Base-by-base conservation (phyloP, 2,797 vertebrate genomes). In the Enoplosus armatus region DNA sequence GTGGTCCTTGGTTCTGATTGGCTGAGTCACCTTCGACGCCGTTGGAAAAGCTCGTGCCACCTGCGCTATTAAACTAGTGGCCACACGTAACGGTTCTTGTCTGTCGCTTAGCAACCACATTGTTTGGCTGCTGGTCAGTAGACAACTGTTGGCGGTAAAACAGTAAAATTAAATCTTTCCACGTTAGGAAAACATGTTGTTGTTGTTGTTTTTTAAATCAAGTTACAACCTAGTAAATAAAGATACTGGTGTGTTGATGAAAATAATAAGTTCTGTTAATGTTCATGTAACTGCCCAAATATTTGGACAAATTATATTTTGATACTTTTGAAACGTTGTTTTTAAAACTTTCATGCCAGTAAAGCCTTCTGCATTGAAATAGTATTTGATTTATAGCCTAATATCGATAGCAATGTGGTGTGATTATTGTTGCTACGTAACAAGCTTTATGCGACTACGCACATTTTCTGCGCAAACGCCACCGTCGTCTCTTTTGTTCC, bases 21-120 rank as follows among this genome's bases (percentile, higher is more conserved):
- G 50, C 35, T 24, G 29, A 68, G 31, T 18, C 37, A 48, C 10
- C 1, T 24, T 45, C 20, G 5, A 9, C 8, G 4, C 22, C n/a
- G 22, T 35, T 27, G 9, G 16, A 20, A 45, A 24, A 24, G 53
- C 70, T 71, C 16, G 63, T 41, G 26, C 11, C 27, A 45, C 50
- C 50, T 43, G 48, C 6, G 54, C 11, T 60, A 45, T 31, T 27
- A 24, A 54, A n/a, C 22, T 29, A 20, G 61, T 26, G n/a, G 33
- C 31, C 39, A 7, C 48, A 48, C 18, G 8, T 14, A 24, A 62
- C 5, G 16, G 54, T 61, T 56, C 18, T 31, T 8, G 58, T 11
- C 4, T 18, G 84, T 85, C 58, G 69, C 84, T 14, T 61, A 65
- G 86, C 86, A 86, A 90, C 84, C 77, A 31, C 18, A 9, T 68